Evolutionary conservation across 2,888 invertebrate genomes (phyloP).

Genomic region (Erannis defoliaria): DNA sequence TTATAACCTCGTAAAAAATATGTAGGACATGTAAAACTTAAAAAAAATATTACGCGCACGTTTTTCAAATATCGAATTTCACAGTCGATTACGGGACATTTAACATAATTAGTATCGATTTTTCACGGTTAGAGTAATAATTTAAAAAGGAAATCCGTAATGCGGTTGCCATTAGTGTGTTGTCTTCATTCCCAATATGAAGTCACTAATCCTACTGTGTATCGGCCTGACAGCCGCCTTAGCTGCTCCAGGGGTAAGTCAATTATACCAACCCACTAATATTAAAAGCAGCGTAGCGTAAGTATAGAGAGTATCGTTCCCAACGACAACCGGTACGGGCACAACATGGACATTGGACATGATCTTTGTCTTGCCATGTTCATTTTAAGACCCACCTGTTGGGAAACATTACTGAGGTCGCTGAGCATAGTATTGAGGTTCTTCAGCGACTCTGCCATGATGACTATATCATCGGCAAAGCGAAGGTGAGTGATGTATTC

Average conservation of each 20-base stretch:
- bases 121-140: conserved; percentile 44
- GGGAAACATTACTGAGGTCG: too few species aligned
- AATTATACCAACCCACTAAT: background rate
- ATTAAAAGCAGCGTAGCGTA: too few species aligned
- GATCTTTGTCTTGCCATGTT: too few species aligned
- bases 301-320: too few species aligned
- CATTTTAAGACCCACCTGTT: too few species aligned
- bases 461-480: too few species aligned
- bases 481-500: too few species aligned
- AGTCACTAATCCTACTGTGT: conserved; percentile 49
- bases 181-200: conserved; percentile 44
- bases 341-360: too few species aligned
- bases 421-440: too few species aligned
- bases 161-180: conserved; percentile 24
- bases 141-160: conserved; percentile 38
- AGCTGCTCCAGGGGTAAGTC: conserved; percentile 44
- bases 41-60: background rate
- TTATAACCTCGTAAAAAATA: background rate
- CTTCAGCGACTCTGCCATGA: too few species aligned
- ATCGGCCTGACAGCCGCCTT: conserved; percentile 46
- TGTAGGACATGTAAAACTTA: background rate
- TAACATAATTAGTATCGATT: conserved; percentile 54
- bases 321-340: too few species aligned
- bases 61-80: conserved; percentile 44
- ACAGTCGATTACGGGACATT: conserved; percentile 46